Conservation (phyloP, 2,797 vertebrate species). For the Notoglanidium macrostoma region DNA sequence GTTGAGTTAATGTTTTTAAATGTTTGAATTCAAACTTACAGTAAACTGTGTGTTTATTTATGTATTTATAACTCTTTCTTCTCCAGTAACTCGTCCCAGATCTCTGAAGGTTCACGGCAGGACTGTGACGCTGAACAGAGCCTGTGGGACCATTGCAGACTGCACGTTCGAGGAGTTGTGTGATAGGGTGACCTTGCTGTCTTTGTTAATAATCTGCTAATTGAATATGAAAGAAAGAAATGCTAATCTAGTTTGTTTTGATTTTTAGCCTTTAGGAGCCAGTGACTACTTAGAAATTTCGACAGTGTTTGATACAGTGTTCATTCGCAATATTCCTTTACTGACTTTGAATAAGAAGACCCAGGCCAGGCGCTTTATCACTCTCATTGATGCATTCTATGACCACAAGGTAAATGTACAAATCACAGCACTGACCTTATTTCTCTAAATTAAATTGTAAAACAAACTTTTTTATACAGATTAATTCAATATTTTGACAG, state of each 20-base stretch:
- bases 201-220: background rate
- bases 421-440: too few relatives aligned
- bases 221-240: background rate
- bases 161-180: constrained; percentile 98
- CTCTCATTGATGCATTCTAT: constrained; percentile 92
- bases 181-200: constrained; percentile 83
- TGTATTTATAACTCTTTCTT: constrained; percentile 64
- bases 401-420: constrained; percentile 86
- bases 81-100: constrained; percentile 94
- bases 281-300: constrained; percentile 95
- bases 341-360: constrained; percentile 88
- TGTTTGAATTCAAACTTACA: background rate
- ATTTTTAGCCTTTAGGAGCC: constrained; percentile 89
- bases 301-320: constrained; percentile 87
- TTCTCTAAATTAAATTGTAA: background rate
- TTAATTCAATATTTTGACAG: constrained; percentile 65
- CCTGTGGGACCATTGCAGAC: constrained; percentile 92
- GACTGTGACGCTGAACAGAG: constrained; percentile 89
- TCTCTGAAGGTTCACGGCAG: constrained; percentile 91
- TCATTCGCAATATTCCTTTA: constrained; percentile 89
- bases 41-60: too few relatives aligned
- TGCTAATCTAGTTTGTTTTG: background rate
- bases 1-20: background rate
- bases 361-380: constrained; percentile 92
- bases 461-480: background rate